Conservation (phyloP, 1,140 invertebrate genomes). For the Aphelinus certus region DNA sequence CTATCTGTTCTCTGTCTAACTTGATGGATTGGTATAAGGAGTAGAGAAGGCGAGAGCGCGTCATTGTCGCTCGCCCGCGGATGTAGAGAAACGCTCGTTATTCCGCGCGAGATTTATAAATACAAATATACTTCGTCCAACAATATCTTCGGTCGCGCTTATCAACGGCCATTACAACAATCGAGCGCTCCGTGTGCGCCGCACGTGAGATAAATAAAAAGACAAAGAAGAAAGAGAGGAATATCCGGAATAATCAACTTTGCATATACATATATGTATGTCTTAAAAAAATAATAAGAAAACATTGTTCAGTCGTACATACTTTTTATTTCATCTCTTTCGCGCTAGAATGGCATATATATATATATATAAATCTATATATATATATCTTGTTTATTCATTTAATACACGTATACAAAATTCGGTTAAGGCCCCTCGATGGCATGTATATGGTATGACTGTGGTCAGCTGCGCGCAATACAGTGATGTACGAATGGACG, state of each 20-base stretch:
- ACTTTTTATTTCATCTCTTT: background rate
- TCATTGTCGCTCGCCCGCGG: too few species aligned
- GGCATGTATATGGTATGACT: background rate
- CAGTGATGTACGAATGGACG: too few species aligned
- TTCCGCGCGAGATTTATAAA: too few species aligned
- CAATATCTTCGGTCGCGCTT: background rate
- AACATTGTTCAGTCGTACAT: constrained; percentile 25
- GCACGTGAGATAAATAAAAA: constrained; percentile 33
- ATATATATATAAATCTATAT: too few species aligned
- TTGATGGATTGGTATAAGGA: background rate
- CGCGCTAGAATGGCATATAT: constrained; percentile 16
- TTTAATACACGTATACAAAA: background rate
- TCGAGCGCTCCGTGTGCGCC: background rate
- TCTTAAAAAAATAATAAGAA: constrained; percentile 18
- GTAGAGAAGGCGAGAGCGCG: too few species aligned
- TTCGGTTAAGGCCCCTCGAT: background rate
- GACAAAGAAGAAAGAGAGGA: background rate
- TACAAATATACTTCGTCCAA: too few species aligned
- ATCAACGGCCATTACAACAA: constrained; percentile 10
- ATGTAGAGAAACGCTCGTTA: too few species aligned
- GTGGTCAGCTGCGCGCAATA: too few species aligned
- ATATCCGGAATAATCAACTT: constrained; percentile 18
- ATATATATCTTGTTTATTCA: too few species aligned
- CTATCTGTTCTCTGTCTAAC: constrained; percentile 26
- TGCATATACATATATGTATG: background rate